Evolutionary conservation across 2,888 invertebrate species (phyloP).

Genomic region (Stomorhina lunata): DNA sequence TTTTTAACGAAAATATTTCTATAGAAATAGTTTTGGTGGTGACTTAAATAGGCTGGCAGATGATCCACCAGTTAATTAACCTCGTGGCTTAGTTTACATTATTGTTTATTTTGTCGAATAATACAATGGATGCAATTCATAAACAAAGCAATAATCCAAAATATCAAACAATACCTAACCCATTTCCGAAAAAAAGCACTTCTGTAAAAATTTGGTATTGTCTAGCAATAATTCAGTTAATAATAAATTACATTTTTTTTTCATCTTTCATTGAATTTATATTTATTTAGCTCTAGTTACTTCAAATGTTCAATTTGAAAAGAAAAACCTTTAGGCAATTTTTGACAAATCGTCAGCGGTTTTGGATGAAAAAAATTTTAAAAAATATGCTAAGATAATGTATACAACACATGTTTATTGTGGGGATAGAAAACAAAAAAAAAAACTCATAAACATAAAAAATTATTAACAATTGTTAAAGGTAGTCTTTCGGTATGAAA

Average conservation of each 20-base stretch:
- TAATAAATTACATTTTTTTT: neutral
- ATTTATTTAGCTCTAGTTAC: neutral
- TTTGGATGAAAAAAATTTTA: too few relatives aligned
- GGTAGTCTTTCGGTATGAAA: constrained; percentile 7
- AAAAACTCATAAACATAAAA: neutral
- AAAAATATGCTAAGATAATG: neutral
- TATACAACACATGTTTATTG: constrained; percentile 13
- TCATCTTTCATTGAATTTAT: neutral
- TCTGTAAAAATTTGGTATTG: constrained; percentile 27
- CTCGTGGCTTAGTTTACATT: too few relatives aligned
- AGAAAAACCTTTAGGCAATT: constrained; percentile 35
- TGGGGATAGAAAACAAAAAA: neutral
- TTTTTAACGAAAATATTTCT: too few relatives aligned
- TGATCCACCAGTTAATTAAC: too few relatives aligned
- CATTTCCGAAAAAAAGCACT: constrained; percentile 13
- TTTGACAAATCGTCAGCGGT: constrained; percentile 46
- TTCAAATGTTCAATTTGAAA: neutral
- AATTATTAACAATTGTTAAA: constrained; percentile 37
- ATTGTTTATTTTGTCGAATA: too few relatives aligned
- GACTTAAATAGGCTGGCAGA: too few relatives aligned
- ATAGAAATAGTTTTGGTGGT: too few relatives aligned
- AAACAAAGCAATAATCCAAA: neutral
- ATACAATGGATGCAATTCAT: neutral
- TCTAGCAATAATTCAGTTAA: neutral
- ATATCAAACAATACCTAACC: neutral